Conservation (phyloP, 1,140 invertebrate genomes). For the Palaemon carinicauda region DNA sequence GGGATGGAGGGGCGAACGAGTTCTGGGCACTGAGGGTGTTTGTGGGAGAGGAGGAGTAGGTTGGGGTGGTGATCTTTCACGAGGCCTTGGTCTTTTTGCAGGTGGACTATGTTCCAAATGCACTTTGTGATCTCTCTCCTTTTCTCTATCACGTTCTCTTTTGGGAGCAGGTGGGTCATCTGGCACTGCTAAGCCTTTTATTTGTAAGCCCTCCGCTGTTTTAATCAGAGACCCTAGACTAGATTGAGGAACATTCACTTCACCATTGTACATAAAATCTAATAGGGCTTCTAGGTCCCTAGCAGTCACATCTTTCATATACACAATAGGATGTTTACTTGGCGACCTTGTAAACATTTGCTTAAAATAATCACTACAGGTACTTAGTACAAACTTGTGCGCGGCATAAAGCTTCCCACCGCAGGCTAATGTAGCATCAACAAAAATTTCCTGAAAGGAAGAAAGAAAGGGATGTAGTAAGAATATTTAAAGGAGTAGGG, state of each 20-base stretch:
- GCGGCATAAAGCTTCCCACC: conserved; percentile 60
- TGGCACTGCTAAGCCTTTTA: conserved; percentile 60
- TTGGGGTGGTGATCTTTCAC: conserved; percentile 51
- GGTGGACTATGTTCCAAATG: conserved; percentile 53
- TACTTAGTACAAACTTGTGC: conserved; percentile 70
- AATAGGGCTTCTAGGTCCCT: conserved; percentile 85
- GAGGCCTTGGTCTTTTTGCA: conserved; percentile 54
- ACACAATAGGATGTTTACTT: conserved; percentile 84
- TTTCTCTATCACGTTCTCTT: conserved; percentile 54
- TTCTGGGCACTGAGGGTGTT: conserved; percentile 28
- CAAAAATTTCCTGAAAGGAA: conserved; percentile 58
- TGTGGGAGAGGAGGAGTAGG: conserved; percentile 18
- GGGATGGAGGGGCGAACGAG: conserved; percentile 37
- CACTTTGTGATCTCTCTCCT: conserved; percentile 36
- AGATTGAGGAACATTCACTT: conserved; percentile 89
- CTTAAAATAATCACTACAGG: conserved; percentile 89
- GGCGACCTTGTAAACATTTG: conserved; percentile 87
- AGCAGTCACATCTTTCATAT: conserved; percentile 85
- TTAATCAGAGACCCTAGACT: conserved; percentile 60
- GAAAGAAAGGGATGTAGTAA: not conserved
- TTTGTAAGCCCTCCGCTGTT: conserved; percentile 59
- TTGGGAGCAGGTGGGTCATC: conserved; percentile 58
- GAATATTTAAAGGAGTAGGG: not conserved
- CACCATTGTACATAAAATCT: conserved; percentile 95
- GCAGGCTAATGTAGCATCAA: conserved; percentile 59